Evolutionary conservation across 2,888 invertebrate genomes (phyloP).

Genomic region (Bedellia somnulentella): DNA sequence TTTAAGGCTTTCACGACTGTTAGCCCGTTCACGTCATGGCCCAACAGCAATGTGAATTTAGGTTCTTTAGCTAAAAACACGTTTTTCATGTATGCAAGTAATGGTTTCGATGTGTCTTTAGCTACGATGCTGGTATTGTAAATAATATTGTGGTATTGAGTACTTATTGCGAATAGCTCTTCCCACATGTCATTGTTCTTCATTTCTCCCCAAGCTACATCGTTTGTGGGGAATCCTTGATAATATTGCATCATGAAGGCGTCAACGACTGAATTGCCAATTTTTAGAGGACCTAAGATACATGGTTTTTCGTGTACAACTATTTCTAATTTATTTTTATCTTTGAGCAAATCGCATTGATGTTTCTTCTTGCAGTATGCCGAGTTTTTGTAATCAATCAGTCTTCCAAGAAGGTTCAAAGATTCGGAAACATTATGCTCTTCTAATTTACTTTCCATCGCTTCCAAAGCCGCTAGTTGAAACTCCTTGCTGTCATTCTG

Average conservation of each 20-base stretch:
- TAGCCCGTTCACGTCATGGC: constrained; percentile 42
- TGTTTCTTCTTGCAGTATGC: constrained; percentile 21
- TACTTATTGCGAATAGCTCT: constrained; percentile 21
- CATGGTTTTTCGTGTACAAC: constrained; percentile 25
- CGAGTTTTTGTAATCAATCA: constrained; percentile 36
- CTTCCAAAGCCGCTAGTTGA: not conserved
- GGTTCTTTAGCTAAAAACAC: constrained; percentile 19
- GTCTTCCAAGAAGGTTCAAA: constrained; percentile 21
- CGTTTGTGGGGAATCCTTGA: constrained; percentile 24
- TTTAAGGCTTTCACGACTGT: constrained; percentile 26
- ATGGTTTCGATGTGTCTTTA: constrained; percentile 28
- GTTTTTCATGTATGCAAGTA: constrained; percentile 24
- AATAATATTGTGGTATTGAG: constrained; percentile 32
- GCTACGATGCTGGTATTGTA: constrained; percentile 35
- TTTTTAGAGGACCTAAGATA: constrained; percentile 34
- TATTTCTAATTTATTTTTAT: constrained; percentile 22
- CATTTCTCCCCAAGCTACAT: constrained; percentile 41
- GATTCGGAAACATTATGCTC: constrained; percentile 22
- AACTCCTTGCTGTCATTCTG: not conserved
- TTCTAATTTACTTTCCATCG: constrained; percentile 14
- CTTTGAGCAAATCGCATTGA: constrained; percentile 25
- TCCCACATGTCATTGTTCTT: constrained; percentile 20
- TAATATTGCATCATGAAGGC: constrained; percentile 45
- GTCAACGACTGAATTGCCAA: constrained; percentile 34
- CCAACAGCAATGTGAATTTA: constrained; percentile 33